Evolutionary conservation across 2,888 invertebrate genomes (phyloP).

Genomic region (Anagyrus pseudococci): DNA sequence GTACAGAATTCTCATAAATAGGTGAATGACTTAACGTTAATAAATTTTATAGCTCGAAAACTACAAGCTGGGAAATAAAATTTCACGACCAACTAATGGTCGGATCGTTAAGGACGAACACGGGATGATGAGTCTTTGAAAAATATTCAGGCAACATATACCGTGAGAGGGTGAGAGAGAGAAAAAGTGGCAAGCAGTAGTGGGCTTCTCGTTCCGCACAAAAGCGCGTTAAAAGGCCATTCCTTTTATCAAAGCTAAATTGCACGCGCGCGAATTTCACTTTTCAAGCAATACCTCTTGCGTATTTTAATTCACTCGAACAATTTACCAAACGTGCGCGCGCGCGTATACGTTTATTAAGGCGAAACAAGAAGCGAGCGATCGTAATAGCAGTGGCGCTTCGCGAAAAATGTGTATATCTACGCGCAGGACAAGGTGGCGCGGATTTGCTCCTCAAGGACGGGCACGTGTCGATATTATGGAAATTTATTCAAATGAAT

Average conservation of each 20-base stretch:
- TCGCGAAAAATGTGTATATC: too few species aligned
- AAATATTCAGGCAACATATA: conserved; percentile 13
- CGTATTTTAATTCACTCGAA: background rate
- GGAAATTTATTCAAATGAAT: too few species aligned
- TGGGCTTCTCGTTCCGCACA: too few species aligned
- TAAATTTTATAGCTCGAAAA: conserved; percentile 33
- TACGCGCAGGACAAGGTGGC: too few species aligned
- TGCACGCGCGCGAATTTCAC: too few species aligned
- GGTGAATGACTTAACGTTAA: conserved; percentile 29
- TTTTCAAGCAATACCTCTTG: too few species aligned
- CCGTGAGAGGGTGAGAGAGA: background rate
- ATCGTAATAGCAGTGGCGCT: too few species aligned
- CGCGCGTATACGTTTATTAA: background rate
- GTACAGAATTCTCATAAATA: conserved; percentile 30
- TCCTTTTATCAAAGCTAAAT: too few species aligned
- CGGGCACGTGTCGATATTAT: too few species aligned
- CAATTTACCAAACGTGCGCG: background rate
- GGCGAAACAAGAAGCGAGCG: background rate
- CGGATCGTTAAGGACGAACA: conserved; percentile 23
- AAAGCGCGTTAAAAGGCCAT: too few species aligned
- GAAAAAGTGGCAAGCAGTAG: too few species aligned
- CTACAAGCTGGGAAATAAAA: conserved; percentile 30
- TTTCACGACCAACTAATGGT: conserved; percentile 31
- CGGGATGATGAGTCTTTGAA: background rate
- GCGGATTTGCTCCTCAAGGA: too few species aligned